Percentiles rank a stretch among this genome's conserved stretches.
These are phyloP conservation scores for Ardeotis arabs DNA, from an alignment of 2,113 vertebrate species.

Conservation along the genomic window DNA sequence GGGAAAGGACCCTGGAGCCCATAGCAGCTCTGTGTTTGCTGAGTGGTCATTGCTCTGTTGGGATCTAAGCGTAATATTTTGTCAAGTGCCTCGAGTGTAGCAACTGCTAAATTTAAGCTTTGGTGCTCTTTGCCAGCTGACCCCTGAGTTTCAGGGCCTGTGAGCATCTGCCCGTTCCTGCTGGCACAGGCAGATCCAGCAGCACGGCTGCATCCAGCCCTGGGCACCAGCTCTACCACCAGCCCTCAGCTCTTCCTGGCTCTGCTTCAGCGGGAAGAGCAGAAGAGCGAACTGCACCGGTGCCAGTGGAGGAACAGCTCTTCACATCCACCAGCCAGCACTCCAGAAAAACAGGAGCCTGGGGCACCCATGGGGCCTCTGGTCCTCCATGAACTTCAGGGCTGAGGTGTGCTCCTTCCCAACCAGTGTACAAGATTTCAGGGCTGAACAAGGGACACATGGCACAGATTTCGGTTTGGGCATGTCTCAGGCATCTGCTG, in stretches of 20 bases:
- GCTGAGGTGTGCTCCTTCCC: neutral
- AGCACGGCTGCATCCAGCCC: neutral
- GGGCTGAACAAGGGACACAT: neutral
- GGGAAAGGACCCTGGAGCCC: neutral
- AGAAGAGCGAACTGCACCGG: neutral
- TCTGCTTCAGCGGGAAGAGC: neutral
- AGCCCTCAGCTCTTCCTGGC: neutral
- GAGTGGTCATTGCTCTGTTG: neutral
- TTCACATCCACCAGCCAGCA: neutral
- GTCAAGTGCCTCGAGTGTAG: neutral
- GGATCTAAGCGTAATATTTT: neutral
- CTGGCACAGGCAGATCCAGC: neutral
- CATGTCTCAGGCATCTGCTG: neutral
- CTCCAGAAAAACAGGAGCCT: neutral
- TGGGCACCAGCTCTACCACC: neutral
- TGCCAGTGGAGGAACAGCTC: neutral
- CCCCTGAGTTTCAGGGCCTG: neutral
- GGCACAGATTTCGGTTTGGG: neutral
- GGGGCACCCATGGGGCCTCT: neutral
- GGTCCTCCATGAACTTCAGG: neutral
- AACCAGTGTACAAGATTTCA: rapidly evolving
- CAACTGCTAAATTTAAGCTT: neutral
- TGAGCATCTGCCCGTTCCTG: neutral
- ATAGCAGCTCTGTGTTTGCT: neutral
- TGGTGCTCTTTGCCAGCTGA: neutral